Evolutionary conservation across 1,140 invertebrate genomes (phyloP), one percentile per base, ranked within the genome.

Genomic region (Sinonovacula constricta): DNA sequence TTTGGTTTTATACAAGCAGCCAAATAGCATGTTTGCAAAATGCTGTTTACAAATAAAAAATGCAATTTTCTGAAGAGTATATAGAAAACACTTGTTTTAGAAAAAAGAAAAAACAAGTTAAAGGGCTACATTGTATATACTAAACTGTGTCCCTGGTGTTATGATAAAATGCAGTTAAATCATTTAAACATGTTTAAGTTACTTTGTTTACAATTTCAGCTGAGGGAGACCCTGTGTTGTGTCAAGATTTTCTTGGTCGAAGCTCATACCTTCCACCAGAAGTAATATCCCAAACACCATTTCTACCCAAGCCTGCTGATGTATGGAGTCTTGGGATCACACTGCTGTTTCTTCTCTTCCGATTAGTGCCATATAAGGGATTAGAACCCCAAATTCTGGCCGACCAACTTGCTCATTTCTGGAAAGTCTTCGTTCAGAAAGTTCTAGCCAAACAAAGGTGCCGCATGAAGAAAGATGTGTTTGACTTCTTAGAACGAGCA

Each of bases 311-410:
- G 56, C 71, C 80, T 10, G 81, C 81, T 4, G 85, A 86, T 33
- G 45, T 86, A 12, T 86, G 85, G 85, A 82, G 81, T 36, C 22
- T 85, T 7, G 83, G 85, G 10, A 68, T 74, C 39, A 33, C 81
- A 3, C 62, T 83, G 1, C 66, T 68, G 12, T 86, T 85, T 30
- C 60, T 85, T 31, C 18, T 83, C n/a, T 77, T 31, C 36, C 30
- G 22, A 22, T 28, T 31, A 18, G 56, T 69, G 26, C 68, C 69
- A 53, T 81, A 66, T 59, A 54, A 68, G 24, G 79, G 79, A 1
- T 54, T 33, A 4, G 49, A 76, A 33, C 18, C 59, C 18, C 39
- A 68, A 5, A 68, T 81, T n/a, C 26, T 72, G 5, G 18, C 30
- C 3, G 36, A 72, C 22, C 78, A 80, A 66, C 36, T 60, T 22